Conservation (phyloP, 2,113 vertebrate species). For the Perca schrenkii region DNA sequence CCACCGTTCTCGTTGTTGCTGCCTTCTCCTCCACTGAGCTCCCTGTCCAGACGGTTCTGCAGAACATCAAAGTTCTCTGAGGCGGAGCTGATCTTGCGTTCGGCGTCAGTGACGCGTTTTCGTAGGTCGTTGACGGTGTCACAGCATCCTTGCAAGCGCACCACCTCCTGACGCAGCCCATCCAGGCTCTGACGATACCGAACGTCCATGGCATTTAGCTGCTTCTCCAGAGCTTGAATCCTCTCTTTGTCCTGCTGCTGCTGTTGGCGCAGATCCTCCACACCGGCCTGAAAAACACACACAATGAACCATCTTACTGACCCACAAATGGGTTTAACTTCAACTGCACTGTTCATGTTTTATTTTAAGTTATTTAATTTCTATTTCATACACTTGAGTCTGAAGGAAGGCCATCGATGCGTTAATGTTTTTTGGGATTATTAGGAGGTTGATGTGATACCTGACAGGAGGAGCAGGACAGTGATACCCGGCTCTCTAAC, state of each 20-base stretch:
- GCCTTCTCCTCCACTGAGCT: constrained; percentile 48
- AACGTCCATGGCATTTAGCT: constrained; percentile 85
- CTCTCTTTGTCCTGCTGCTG: constrained; percentile 88
- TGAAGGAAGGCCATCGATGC: not conserved
- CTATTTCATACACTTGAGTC: not conserved
- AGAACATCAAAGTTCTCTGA: constrained; percentile 79
- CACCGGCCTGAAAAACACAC: constrained; percentile 69
- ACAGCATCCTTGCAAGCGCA: constrained; percentile 80
- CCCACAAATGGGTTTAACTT: not conserved
- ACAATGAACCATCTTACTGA: not conserved
- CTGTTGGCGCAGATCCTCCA: constrained; percentile 87
- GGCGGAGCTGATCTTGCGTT: constrained; percentile 83
- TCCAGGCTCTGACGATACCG: constrained; percentile 82
- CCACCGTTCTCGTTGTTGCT: not conserved
- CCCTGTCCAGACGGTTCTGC: constrained; percentile 78
- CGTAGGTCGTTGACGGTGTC: constrained; percentile 71
- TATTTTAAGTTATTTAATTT: not conserved
- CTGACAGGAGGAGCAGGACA: constrained; percentile 89
- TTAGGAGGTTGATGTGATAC: constrained; percentile 30
- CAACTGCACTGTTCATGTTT: not conserved
- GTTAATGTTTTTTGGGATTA: not conserved
- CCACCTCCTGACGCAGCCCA: constrained; percentile 76
- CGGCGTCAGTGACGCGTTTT: constrained; percentile 79
- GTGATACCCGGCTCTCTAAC: constrained; percentile 87
- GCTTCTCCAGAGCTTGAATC: constrained; percentile 89